Base-by-base conservation (phyloP, 2,888 invertebrate genomes). In the Sinohyriopsis cumingii region DNA sequence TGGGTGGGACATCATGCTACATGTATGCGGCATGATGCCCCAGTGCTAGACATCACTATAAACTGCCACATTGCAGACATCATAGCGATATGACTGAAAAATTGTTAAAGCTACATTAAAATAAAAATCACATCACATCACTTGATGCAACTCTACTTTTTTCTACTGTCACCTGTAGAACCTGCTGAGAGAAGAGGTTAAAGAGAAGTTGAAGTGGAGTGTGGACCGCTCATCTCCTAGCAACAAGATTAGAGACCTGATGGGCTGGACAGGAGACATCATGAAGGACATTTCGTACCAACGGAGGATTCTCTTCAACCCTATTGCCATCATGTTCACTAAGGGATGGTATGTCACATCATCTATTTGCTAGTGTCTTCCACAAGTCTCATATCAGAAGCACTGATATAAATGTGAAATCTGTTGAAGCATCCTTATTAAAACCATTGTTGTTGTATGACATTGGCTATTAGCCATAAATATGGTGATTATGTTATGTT, bases 211-310 rank as follows among this genome's bases (percentile, higher is more conserved):
- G 56, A 90, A 89, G 66, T 90, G 90, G 90, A 89, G 82, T 67
- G 89, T 90, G 22, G 89, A 90, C 75, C 75, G 90, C 18, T 84
- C 89, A 22, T 89, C 89, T 0, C 89, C 90, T 54, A 90, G 88
- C 82, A 89, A 88, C 81, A 90, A 90, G 80, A 89, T 90, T 72
- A 82, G 90, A 2, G 90, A 90, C 77, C 82, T 90, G n/a, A 89
- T 90, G 88, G 83, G 77, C 68, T 90, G 90, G 90, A 88, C 89
- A 61, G 82, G 84, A 56, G 90, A 89, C 70, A 89, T 90, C 70
- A 87, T 90, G 81, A 85, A 87, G 59, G 90, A 90, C 73, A 89
- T 90, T 45, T 81, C 83, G 22, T 89, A 90, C 74, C 90, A 90
- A 79, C 81, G 86, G 62, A 87, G 83, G 71, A 88, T 90, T 45